Evolutionary conservation across 2,888 invertebrate genomes (phyloP), one percentile per base, ranked within the genome.

Genomic region (Diabrotica balteata): DNA sequence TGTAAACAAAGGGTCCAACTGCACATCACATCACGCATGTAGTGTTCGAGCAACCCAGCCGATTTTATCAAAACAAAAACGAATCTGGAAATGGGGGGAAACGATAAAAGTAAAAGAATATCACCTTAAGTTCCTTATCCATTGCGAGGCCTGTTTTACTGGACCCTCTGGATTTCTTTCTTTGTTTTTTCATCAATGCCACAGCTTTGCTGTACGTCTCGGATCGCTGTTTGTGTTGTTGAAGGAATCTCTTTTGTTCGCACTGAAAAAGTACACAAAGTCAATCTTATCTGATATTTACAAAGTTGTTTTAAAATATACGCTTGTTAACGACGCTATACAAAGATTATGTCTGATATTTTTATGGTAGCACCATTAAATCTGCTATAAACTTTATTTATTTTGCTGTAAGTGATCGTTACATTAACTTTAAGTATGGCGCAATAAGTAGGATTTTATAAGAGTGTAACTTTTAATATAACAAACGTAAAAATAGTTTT

Each of bases 181-280:
- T 87, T 81, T 95, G 94, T 82, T 95, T 96, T 85, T 95, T 95
- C 88, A 95, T 95, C 67, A 93, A 93, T 9, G 94, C 92, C 0
- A 93, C 93, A 2, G 95, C 95, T 85, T 95, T 95, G 83, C 93
- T 93, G 86, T 95, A 95, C 71, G 94, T 93, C 81, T 96, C 96
- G 67, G 94, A 92, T 72, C 94, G 89, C 75, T 93, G 91, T 84
- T 96, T 97, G 86, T 97, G 96, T 85, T 95, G 95, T 83, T 96
- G 94, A 73, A 95, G 85, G 84, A 97, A 97, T 81, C 95, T 90
- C 84, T 96, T 96, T 85, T 96, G 96, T 83, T 96, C 95, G 73
- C 93, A 93, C 93, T 94, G 86, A 66, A 59, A 59, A 50, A n/a
- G 6, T 11, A 59, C n/a, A 58, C 58, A 58, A 47, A 44, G 7